phyloP scores from a whole-genome alignment of 2,797 vertebrate species.

The Diplodus sargus region DNA sequence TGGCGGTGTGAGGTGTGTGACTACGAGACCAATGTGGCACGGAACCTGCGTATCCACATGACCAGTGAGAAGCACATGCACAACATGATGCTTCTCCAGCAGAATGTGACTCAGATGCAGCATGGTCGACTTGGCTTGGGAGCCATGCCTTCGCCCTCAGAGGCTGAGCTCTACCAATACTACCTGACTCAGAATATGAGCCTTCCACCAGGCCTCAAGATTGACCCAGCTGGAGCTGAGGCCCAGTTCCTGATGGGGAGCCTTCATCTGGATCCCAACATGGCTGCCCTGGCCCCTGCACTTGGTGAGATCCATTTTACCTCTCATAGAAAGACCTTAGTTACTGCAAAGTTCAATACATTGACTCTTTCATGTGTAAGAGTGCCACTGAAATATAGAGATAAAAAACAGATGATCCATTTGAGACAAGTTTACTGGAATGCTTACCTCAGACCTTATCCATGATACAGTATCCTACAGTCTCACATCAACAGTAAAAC shows the following conservation, averaged over 20 bases:
- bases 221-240: constrained; percentile 91
- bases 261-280: constrained; percentile 94
- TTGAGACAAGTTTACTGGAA: constrained; percentile 5
- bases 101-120: constrained; percentile 97
- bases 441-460: not conserved
- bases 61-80: constrained; percentile 99
- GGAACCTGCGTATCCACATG: constrained; percentile 99
- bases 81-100: constrained; percentile 99
- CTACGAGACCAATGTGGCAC: constrained; percentile 98
- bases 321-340: constrained; percentile 11
- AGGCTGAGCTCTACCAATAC: constrained; percentile 99
- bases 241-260: constrained; percentile 95
- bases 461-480: not conserved
- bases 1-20: constrained; percentile 99
- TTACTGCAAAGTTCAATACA: constrained; percentile 7
- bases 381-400: constrained; percentile 31
- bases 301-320: constrained; percentile 88
- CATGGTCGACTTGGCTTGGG: constrained; percentile 93
- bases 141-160: constrained; percentile 93
- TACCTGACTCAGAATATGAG: constrained; percentile 99
- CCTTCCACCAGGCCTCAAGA: constrained; percentile 93
- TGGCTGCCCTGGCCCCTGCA: constrained; percentile 92
- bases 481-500: constrained; percentile 22
- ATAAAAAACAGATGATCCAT: constrained; percentile 33
- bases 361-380: constrained; percentile 21